Evolutionary conservation across 2,113 vertebrate species (phyloP), one percentile per base, ranked within the genome.

Genomic region (Lathamus discolor): DNA sequence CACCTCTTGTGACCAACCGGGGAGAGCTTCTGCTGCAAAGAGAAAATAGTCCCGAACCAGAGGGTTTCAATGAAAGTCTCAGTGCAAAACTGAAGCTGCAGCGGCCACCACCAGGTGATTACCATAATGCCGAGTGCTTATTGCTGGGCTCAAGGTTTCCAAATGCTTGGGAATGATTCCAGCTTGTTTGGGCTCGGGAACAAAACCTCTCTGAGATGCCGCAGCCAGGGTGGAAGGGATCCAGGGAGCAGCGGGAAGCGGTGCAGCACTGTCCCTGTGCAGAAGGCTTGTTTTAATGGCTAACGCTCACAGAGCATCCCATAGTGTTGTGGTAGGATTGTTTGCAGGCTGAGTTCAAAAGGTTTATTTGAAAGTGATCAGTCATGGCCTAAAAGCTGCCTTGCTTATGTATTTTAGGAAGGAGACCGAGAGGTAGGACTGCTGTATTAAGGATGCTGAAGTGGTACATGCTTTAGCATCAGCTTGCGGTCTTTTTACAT

Each of bases 201-300:
- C 84, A 96, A 94, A 95, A 92, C 83, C 86, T 94, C 79, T 81
- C 80, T n/a, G 51, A 90, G 91, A 83, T 90, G 92, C 90, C 3
- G 43, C 88, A 96, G 92, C 95, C 93, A 81, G 87, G 63, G 86
- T 93, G 96, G 95, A 96, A 94, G 90, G 76, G 92, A 94, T 97
- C 96, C 95, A 96, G 95, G 62, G 79, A 89, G 68, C 3, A 0
- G 15, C 7, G 37, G 63, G 82, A 93, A 88, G 91, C 10, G 0
- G 83, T 4, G 3, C 66, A 91, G 87, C 84, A 74, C 59, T 14
- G 8, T 93, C 79, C 84, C 79, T 0, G 0, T 6, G 13, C 92
- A 85, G 59, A 83, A 72, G 75, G 90, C 90, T 88, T 69, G 29
- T 82, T 91, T 90, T 57, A 87, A 79, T 78, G 90, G 86, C 83